Base-by-base conservation (phyloP, 2,113 vertebrate species). In the Mesembrinibis cayennensis region DNA sequence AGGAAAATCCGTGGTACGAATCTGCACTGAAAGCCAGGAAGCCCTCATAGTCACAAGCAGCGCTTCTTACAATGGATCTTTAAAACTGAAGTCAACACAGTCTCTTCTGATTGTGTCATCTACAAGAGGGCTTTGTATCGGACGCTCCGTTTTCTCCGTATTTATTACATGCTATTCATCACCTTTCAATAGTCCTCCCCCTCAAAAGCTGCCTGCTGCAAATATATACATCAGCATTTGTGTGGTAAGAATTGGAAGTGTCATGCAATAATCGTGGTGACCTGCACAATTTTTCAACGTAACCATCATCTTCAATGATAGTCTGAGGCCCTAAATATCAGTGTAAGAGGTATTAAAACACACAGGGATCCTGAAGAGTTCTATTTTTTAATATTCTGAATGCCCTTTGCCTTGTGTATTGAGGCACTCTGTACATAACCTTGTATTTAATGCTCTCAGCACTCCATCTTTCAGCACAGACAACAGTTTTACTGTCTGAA, bases 101-200 rank as follows among this genome's bases (percentile, higher is more conserved):
- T 56, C 87, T 77, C 11, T 87, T 91, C 87, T 77, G 62, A 80
- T 40, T 59, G 81, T 52, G 38, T 67, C 80, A 79, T 34, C 93
- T 82, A 78, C 86, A 95, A 95, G 78, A 95, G 40, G 84, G 66
- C 89, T 97, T 95, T 95, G 70, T 89, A 91, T 49, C 5, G 2
- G 16, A 84, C 77, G 89, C 44, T 95, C 49, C 9, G 0, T 72
- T 85, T 79, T 79, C 72, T 80, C 49, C 82, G 89, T 76, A 85
- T 93, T 96, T 91, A 91, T 93, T 82, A 49, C 50, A n/a, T 17
- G 30, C 66, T 66, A 79, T 91, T 91, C 81, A 94, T 65, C 77
- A 73, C 81, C 78, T 80, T 83, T 76, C 77, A 76, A 10, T 6
- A 69, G 65, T 3, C 44, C 58, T 77, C 62, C 63, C 53, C 40